phyloP scores from a whole-genome alignment of 1,140 invertebrate species.

The Dufourea novaeangliae region DNA sequence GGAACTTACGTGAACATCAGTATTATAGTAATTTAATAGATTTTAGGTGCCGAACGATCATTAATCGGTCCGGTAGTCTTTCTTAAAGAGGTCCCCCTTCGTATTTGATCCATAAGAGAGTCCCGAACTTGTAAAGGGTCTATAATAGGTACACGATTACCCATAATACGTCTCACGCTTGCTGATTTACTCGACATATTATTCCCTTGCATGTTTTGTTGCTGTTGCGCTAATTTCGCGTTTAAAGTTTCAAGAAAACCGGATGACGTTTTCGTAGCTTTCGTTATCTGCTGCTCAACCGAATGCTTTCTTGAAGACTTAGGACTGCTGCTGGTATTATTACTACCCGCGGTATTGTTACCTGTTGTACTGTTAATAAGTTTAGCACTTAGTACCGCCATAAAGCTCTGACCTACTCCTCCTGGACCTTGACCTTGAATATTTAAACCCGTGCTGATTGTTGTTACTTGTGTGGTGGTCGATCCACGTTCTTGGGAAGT shows the following conservation, averaged over 20 bases:
- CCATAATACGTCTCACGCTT: slow-evolving; percentile 86
- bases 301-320: slow-evolving; percentile 72
- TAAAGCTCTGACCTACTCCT: slow-evolving; percentile 84
- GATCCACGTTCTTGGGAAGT: slow-evolving; percentile 75
- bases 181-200: slow-evolving; percentile 86
- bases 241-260: slow-evolving; percentile 89
- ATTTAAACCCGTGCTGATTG: slow-evolving; percentile 50
- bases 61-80: slow-evolving; percentile 85
- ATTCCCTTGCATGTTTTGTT: slow-evolving; percentile 77
- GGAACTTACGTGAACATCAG: slow-evolving; percentile 51
- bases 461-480: slow-evolving; percentile 62
- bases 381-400: slow-evolving; percentile 88
- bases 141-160: slow-evolving; percentile 78
- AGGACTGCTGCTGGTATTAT: slow-evolving; percentile 75
- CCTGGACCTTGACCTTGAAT: slow-evolving; percentile 75
- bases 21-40: slow-evolving; percentile 81
- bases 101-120: slow-evolving; percentile 94
- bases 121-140: slow-evolving; percentile 84
- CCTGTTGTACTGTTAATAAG: slow-evolving; percentile 81
- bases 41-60: slow-evolving; percentile 86
- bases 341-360: slow-evolving; percentile 65
- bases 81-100: slow-evolving; percentile 89
- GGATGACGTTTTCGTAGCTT: slow-evolving; percentile 76
- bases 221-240: slow-evolving; percentile 86
- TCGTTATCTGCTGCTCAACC: slow-evolving; percentile 65